A percentile compares a stretch with the other conserved stretches of the same genome.
Evolutionary conservation across 2,113 vertebrate species (phyloP).

Genomic region (Cricetomys ansorgei): DNA sequence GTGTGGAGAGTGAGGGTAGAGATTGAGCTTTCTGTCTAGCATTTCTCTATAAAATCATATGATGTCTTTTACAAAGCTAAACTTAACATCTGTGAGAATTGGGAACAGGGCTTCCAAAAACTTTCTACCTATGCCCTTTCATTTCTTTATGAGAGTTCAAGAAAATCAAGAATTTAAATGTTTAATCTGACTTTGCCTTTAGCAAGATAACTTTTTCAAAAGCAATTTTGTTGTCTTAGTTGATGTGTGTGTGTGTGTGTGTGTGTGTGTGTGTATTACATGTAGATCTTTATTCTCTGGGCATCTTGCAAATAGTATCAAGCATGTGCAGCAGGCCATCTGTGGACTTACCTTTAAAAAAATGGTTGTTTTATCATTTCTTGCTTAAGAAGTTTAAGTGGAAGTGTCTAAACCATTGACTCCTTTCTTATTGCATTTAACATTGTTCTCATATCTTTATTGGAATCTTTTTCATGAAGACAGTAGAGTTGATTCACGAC

Average conservation of each 20-base stretch:
- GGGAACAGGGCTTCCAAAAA: fast-evolving
- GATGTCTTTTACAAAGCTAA: not conserved
- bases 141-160: not conserved
- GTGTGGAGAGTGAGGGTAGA: not conserved
- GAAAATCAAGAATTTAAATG: not conserved
- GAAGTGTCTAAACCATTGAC: not conserved
- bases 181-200: not conserved
- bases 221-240: not conserved
- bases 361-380: not conserved
- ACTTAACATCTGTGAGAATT: not conserved
- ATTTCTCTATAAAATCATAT: fast-evolving
- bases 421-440: not conserved
- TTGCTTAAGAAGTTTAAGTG: not conserved
- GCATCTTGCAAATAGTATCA: too few relatives aligned
- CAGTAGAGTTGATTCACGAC: not conserved
- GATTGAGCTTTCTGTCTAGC: not conserved
- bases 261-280: too few relatives aligned
- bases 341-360: not conserved
- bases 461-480: not conserved
- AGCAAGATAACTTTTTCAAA: not conserved
- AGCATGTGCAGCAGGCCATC: not conserved
- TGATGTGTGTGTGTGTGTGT: too few relatives aligned
- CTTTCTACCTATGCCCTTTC: not conserved
- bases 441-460: not conserved
- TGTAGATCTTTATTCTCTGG: not conserved